Evolutionary conservation across 2,113 vertebrate genomes (phyloP), one percentile per base, ranked within the genome.

Genomic region (Pachypanchax playfairii): DNA sequence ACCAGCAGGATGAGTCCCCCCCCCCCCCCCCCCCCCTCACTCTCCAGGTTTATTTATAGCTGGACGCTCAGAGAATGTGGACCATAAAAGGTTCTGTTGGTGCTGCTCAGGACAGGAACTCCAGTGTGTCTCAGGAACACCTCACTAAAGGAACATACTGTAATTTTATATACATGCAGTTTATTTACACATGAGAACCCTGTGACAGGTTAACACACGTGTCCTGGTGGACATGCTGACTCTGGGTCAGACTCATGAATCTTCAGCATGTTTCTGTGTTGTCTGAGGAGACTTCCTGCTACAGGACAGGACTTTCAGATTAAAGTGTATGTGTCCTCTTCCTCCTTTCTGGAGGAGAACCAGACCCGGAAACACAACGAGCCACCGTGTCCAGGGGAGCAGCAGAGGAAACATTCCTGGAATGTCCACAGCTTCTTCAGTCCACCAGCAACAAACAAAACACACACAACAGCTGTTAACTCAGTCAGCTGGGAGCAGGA

Each of bases 181-280:
- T n/a, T n/a, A n/a, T n/a, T n/a, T n/a, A n/a, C n/a, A n/a, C n/a
- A n/a, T n/a, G n/a, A n/a, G n/a, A n/a, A n/a, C n/a, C n/a, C n/a
- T n/a, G n/a, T n/a, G n/a, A 36, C 35, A 36, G 38, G 15, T 41
- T 4, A n/a, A 18, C 9, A 17, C 1, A 3, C 17, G 18, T 9
- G n/a, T 43, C 11, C 41, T 43, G 41, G 38, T 28, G 77, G 38
- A 67, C 71, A 65, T 62, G 72, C 55, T 70, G 61, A 73, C 90
- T 86, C 70, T 90, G 85, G 90, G 86, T 91, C 86, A 85, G 74
- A 5, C 67, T 47, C 36, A 78, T n/a, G n/a, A n/a, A n/a, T n/a
- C n/a, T n/a, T n/a, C n/a, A n/a, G n/a, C n/a, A n/a, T n/a, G n/a
- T n/a, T n/a, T 76, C 87, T 31, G 29, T 31, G 29, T 3, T 31